phyloP scores from a whole-genome alignment of 2,113 vertebrate genomes.

The Melanostigma gelatinosum region DNA sequence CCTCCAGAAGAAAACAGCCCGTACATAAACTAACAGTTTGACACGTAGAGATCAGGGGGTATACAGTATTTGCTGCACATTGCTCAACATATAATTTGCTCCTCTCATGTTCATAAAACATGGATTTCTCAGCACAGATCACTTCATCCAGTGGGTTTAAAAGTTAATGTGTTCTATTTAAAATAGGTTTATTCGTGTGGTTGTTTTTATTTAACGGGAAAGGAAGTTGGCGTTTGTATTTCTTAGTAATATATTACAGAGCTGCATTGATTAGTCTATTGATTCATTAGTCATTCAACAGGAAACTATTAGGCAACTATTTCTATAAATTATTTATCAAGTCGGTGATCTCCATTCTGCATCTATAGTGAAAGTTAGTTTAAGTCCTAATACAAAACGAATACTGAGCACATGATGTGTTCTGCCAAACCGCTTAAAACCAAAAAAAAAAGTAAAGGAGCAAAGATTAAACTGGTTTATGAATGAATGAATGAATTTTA shows the following conservation, averaged over 20 bases:
- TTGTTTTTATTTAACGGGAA: background rate
- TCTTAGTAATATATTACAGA: background rate
- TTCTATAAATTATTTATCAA: background rate
- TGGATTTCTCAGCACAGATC: background rate
- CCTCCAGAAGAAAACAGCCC: background rate
- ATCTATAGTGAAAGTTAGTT: background rate
- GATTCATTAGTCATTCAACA: background rate
- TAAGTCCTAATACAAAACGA: background rate
- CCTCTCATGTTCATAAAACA: background rate
- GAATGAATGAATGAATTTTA: no score
- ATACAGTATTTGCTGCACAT: background rate
- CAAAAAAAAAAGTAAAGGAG: background rate
- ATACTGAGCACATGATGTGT: background rate
- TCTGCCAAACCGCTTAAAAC: background rate
- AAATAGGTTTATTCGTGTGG: background rate
- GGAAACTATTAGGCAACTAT: background rate
- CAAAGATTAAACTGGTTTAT: background rate
- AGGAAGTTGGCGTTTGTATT: background rate
- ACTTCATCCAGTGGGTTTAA: background rate
- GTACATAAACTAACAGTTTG: constrained; percentile 8
- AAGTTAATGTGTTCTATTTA: background rate
- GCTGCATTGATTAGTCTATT: background rate
- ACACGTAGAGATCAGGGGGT: constrained; percentile 14
- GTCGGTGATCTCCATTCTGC: background rate
- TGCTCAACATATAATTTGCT: background rate